These are phyloP conservation scores for Drosophila lacteicornis DNA, from an alignment of 1,140 invertebrate species.

Conservation along the genomic window DNA sequence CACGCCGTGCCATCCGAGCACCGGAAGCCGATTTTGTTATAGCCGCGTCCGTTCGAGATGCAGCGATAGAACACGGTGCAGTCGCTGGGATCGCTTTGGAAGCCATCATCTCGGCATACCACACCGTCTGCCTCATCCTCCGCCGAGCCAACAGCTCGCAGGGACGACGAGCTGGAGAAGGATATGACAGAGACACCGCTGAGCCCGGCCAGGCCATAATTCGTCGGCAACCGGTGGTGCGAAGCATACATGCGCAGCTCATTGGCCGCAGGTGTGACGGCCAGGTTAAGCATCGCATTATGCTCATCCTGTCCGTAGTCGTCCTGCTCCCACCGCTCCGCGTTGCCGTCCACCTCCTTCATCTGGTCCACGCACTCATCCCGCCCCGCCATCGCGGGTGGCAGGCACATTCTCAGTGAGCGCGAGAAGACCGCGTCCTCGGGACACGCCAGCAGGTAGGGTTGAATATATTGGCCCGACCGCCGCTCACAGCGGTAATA, in stretches of 20 bases:
- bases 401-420: conserved; percentile 70
- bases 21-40: conserved; percentile 88
- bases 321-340: conserved; percentile 63
- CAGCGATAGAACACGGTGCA: conserved; percentile 93
- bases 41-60: conserved; percentile 87
- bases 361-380: conserved; percentile 73
- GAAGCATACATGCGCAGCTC: conserved; percentile 62
- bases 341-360: conserved; percentile 74
- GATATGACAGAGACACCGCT: conserved; percentile 82
- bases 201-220: conserved; percentile 80
- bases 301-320: conserved; percentile 59
- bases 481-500: conserved; percentile 86
- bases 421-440: conserved; percentile 84
- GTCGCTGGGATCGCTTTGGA: conserved; percentile 88
- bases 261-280: conserved; percentile 66
- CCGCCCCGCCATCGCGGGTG: conserved; percentile 74
- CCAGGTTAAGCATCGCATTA: conserved; percentile 60
- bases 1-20: conserved; percentile 90
- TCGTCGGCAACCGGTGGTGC: conserved; percentile 71
- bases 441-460: conserved; percentile 85
- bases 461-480: conserved; percentile 85
- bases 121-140: conserved; percentile 27
- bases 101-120: conserved; percentile 87
- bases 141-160: conserved; percentile 47
- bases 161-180: conserved; percentile 75